Percentiles rank a stretch among this genome's conserved stretches.
Conservation (phyloP, 2,888 invertebrate genomes). For the Brenthis ino region DNA sequence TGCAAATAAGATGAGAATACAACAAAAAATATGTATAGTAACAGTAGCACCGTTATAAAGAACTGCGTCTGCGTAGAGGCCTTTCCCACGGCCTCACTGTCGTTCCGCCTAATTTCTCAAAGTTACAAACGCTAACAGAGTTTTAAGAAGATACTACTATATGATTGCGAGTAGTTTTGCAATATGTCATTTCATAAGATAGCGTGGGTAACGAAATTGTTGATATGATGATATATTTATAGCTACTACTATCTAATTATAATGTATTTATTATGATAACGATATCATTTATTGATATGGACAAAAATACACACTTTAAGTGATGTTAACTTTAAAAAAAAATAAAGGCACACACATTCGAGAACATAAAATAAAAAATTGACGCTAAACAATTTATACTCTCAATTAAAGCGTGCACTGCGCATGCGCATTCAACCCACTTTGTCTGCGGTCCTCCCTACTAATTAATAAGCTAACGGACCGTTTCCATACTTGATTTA, state of each 20-base stretch:
- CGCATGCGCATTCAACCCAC: conserved; percentile 66
- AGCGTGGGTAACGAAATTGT: conserved; percentile 44
- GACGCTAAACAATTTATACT: conserved; percentile 39
- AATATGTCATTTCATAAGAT: conserved; percentile 47
- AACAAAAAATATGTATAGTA: conserved; percentile 33
- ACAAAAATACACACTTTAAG: too few species aligned
- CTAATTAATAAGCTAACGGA: conserved; percentile 72
- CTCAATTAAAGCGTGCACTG: conserved; percentile 56
- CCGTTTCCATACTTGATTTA: conserved; percentile 62
- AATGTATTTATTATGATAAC: conserved; percentile 1
- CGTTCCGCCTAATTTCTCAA: conserved; percentile 56
- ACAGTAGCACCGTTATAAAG: conserved; percentile 60
- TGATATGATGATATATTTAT: background rate
- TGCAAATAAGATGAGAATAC: conserved; percentile 10
- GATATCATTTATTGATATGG: too few species aligned
- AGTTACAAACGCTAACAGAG: conserved; percentile 54
- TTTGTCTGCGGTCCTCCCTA: conserved; percentile 52
- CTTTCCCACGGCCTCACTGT: conserved; percentile 71
- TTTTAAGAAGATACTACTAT: conserved; percentile 42
- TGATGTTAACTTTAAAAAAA: too few species aligned
- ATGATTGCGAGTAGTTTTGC: conserved; percentile 28
- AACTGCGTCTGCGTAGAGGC: conserved; percentile 43
- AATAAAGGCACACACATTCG: too few species aligned
- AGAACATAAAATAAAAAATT: background rate
- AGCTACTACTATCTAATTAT: background rate